Evolutionary conservation across 2,797 vertebrate species (phyloP).

Genomic region (Yasuhikotakia modesta): DNA sequence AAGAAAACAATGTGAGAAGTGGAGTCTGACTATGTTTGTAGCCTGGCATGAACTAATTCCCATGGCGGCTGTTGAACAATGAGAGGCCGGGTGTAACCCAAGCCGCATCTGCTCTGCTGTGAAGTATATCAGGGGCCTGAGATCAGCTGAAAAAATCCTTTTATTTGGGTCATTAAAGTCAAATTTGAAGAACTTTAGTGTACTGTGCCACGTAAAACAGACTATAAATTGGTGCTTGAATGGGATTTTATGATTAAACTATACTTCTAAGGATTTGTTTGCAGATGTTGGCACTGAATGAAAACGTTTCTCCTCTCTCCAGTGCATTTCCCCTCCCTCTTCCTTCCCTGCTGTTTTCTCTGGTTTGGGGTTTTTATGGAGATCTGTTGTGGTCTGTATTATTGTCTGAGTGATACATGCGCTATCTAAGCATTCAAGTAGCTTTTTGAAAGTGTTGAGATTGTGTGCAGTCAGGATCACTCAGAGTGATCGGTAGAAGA

Average conservation of each 20-base stretch:
- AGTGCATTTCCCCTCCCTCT: not conserved
- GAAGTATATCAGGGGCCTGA: slow-evolving; percentile 61
- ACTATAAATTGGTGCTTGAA: slow-evolving; percentile 49
- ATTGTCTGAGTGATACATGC: slow-evolving; percentile 18
- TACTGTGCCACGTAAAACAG: slow-evolving; percentile 29
- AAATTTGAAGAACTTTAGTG: slow-evolving; percentile 51
- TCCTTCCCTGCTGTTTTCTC: slow-evolving; percentile 57
- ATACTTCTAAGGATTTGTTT: slow-evolving; percentile 17
- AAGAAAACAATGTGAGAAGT: slow-evolving; percentile 38
- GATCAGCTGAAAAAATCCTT: slow-evolving; percentile 47
- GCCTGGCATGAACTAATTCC: slow-evolving; percentile 39
- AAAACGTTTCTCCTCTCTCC: slow-evolving; percentile 26
- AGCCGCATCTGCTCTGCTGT: slow-evolving; percentile 59
- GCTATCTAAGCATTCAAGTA: not conserved
- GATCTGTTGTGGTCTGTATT: slow-evolving; percentile 46
- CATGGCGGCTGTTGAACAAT: slow-evolving; percentile 45
- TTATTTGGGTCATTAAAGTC: slow-evolving; percentile 54
- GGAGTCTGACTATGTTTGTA: slow-evolving; percentile 26
- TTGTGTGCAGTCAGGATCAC: too few species aligned
- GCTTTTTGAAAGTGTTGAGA: not conserved
- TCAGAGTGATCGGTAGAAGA: too few species aligned
- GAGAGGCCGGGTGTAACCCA: slow-evolving; percentile 58
- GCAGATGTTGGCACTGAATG: slow-evolving; percentile 37
- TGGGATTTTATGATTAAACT: slow-evolving; percentile 64
- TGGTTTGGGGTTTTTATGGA: slow-evolving; percentile 59